A percentile compares a stretch with the other conserved stretches of the same genome.
phyloP scores from a whole-genome alignment of 2,888 invertebrate genomes.

The Brenthis ino region DNA sequence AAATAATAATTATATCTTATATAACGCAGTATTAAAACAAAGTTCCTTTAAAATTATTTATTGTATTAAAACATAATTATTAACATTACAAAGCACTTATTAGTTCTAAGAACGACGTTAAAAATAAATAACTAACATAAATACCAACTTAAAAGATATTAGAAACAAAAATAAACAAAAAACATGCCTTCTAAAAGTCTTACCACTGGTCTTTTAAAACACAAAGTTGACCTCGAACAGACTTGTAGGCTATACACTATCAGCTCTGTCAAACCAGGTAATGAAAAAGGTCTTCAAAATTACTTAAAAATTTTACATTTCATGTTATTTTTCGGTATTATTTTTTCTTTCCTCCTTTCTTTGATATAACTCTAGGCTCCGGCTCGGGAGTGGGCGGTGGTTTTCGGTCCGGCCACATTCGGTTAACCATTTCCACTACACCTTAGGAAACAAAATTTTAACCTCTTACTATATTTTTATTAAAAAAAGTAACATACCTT shows the following conservation, averaged over 20 bases:
- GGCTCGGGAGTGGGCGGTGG: constrained; percentile 41
- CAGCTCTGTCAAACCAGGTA: background rate
- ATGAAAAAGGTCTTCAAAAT: background rate
- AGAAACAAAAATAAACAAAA: background rate
- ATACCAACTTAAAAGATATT: constrained; percentile 2
- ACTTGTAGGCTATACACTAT: background rate
- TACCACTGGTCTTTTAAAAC: background rate
- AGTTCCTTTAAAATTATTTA: background rate
- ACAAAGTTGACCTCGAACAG: background rate
- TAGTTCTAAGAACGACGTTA: background rate
- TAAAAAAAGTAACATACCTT: no score
- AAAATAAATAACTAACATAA: background rate
- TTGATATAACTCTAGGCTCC: constrained; percentile 24
- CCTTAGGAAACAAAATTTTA: constrained; percentile 28
- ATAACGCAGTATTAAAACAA: background rate
- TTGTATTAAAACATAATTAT: background rate
- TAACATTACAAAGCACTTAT: background rate
- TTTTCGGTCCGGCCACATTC: constrained; percentile 45
- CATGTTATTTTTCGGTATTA: constrained; percentile 15
- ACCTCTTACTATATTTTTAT: background rate
- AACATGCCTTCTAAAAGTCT: constrained; percentile 7
- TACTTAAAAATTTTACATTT: constrained; percentile 8
- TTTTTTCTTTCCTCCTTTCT: constrained; percentile 25
- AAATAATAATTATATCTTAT: background rate
- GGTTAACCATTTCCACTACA: constrained; percentile 41